phyloP scores from a whole-genome alignment of 1,140 invertebrate genomes.

The Dinoponera quadriceps region DNA sequence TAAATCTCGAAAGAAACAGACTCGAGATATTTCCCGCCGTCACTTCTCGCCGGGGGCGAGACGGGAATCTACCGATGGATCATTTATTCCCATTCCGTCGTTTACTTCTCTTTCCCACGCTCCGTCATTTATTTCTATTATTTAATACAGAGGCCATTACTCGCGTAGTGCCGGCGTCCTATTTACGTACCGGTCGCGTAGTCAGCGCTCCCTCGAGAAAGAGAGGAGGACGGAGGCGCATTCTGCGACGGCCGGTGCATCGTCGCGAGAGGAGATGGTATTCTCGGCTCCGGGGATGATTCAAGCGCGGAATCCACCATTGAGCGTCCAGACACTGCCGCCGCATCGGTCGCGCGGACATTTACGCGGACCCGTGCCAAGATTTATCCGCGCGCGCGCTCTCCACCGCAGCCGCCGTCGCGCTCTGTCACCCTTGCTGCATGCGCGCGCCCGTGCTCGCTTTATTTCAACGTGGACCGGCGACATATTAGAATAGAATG shows the following conservation, averaged over 20 bases:
- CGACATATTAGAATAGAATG: conserved; percentile 46
- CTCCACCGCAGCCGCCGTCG: neutral
- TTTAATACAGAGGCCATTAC: neutral
- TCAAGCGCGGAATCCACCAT: conserved; percentile 47
- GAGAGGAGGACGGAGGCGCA: neutral
- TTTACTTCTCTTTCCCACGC: no score
- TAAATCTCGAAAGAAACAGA: neutral
- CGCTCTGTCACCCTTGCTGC: conserved; percentile 9
- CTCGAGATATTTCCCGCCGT: no score
- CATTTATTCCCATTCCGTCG: no score
- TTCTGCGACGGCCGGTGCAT: conserved; percentile 30
- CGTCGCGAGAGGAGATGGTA: neutral
- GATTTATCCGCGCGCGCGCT: conserved; percentile 40
- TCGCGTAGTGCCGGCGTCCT: neutral
- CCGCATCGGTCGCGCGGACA: conserved; percentile 25
- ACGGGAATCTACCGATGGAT: no score
- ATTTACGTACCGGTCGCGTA: neutral
- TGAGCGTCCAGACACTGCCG: conserved; percentile 33
- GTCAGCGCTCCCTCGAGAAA: neutral
- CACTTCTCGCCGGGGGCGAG: no score
- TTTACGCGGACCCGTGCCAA: conserved; percentile 34
- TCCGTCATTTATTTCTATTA: neutral
- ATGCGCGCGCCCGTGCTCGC: neutral
- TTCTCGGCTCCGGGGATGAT: conserved; percentile 35
- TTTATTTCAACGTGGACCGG: conserved; percentile 32